A percentile compares a stretch with the other conserved stretches of the same genome.
Evolutionary conservation across 2,888 invertebrate species (phyloP).

Genomic region (Amorpha juglandis): DNA sequence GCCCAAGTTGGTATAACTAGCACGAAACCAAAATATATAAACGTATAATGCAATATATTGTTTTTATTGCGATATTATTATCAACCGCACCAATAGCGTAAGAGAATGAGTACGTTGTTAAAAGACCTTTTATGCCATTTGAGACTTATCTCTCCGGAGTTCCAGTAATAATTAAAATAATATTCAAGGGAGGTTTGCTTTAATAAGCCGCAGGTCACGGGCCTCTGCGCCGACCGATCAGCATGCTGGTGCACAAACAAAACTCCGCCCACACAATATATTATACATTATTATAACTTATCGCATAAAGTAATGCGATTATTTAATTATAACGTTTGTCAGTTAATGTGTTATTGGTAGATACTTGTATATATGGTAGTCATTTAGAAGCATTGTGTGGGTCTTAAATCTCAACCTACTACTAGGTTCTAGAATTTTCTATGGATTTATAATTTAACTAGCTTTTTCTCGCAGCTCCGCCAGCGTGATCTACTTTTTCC

Average conservation of each 20-base stretch:
- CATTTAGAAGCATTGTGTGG: background rate
- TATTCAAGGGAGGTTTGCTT: slow-evolving; percentile 21
- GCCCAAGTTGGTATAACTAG: no score
- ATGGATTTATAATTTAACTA: no score
- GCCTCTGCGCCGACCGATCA: slow-evolving; percentile 7
- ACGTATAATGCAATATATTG: background rate
- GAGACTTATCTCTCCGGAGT: slow-evolving; percentile 3
- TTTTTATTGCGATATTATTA: background rate
- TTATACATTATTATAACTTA: background rate
- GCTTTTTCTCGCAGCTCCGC: no score
- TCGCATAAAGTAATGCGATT: background rate
- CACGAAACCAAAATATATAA: background rate
- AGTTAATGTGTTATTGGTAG: background rate
- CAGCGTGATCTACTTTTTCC: no score
- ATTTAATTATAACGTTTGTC: background rate
- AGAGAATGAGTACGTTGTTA: background rate
- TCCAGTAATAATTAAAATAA: slow-evolving; percentile 22
- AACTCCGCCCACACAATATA: slow-evolving; percentile 16
- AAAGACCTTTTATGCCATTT: slow-evolving; percentile 1
- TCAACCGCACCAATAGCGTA: background rate
- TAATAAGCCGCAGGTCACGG: slow-evolving; percentile 26
- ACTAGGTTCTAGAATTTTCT: no score
- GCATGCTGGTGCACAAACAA: slow-evolving; percentile 1
- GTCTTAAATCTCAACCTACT: background rate
- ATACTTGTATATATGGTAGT: background rate